These are phyloP conservation scores for Nyctibius grandis DNA, from an alignment of 2,797 vertebrate species.

Conservation along the genomic window DNA sequence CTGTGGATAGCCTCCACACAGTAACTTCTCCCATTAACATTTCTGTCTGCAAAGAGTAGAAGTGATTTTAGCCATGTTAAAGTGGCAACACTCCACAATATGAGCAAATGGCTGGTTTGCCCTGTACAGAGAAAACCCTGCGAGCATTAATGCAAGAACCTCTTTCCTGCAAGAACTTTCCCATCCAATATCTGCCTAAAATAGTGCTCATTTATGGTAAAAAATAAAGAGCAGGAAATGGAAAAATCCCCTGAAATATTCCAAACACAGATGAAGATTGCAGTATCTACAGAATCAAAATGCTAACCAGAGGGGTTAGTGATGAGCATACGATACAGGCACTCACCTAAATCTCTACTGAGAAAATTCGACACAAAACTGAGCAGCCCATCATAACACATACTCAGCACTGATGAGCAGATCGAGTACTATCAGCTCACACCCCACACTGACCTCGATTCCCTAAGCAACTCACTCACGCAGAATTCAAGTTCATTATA, in stretches of 20 bases:
- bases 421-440: background rate
- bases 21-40: background rate
- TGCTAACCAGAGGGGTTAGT: background rate
- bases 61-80: background rate
- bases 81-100: background rate
- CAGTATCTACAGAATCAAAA: background rate
- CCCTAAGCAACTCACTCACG: background rate
- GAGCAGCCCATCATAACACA: background rate
- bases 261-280: background rate
- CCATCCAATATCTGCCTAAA: background rate
- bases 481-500: background rate
- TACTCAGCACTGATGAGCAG: background rate
- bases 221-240: background rate
- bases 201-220: background rate
- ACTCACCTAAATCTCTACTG: background rate
- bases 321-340: rapidly evolving
- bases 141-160: background rate
- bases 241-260: background rate
- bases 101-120: background rate
- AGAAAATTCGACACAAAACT: background rate
- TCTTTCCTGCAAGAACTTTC: background rate
- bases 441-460: background rate
- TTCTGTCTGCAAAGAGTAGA: background rate
- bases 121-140: background rate
- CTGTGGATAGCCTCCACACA: background rate